Base-by-base conservation (phyloP, 2,888 invertebrate species). In the Pachymerium ferrugineum region DNA sequence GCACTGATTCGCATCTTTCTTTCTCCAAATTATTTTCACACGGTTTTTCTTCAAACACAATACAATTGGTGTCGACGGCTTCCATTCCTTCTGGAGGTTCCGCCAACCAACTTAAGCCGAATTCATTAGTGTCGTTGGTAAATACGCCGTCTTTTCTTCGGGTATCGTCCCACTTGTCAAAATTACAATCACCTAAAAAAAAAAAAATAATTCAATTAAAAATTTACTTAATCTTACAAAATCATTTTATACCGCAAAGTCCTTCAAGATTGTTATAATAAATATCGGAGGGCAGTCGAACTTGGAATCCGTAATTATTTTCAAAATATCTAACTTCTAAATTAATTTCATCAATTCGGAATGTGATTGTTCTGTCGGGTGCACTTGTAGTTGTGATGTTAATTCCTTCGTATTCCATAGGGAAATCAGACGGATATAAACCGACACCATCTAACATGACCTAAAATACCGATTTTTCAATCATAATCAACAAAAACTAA, bases 251-350 rank as follows among this genome's bases (percentile, higher is more conserved):
- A 72, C 93, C 93, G 81, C 93, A 94, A 1, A 94, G 84, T 0
- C 93, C 93, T 81, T 92, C 90, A 73, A 91, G 87, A 76, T 86
- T 87, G 76, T 88, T 88, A 42, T 86, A 86, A 82, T 90, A 93
- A 74, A 88, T 83, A 76, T 88, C 87, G 0, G 93, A 92, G 0
- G 93, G 91, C 1, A 92, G 86, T 74, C 86, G 88, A 4, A 90
- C 81, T 69, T 85, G 77, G 70, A 80, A 80, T 1, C 84, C 86
- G 75, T 84, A 80, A 28, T 85, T 84, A 25, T 84, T 83, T 76
- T 79, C 79, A 74, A 82, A 83, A 76, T 81, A 81, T 33, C 82
- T 82, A 70, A 92, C 86, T 83, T 92, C 89, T 1, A 93, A 85
- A 80, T 91, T 89, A n/a, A 89, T 85, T n/a, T 87, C 86, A 0